Evolutionary conservation across 1,140 invertebrate species (phyloP).

Genomic region (Ylistrum balloti): DNA sequence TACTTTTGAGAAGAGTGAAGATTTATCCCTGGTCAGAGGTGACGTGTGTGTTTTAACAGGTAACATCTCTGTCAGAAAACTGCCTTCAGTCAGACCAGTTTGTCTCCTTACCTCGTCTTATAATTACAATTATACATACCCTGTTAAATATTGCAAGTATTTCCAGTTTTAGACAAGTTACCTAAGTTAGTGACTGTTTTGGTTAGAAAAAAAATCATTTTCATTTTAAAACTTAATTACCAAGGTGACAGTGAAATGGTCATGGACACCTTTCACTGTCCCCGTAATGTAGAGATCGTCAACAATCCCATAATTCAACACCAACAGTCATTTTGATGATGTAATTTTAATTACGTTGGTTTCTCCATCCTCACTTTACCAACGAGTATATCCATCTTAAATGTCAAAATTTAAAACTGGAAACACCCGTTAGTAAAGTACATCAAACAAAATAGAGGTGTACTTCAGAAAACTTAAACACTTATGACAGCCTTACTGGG

Average conservation of each 20-base stretch:
- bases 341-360: constrained; percentile 1
- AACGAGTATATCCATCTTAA: neutral
- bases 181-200: neutral
- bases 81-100: neutral
- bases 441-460: neutral
- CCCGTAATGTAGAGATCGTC: neutral
- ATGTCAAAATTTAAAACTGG: constrained; percentile 4
- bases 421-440: constrained; percentile 6
- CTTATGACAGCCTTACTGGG: neutral
- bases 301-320: too few relatives aligned
- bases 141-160: neutral
- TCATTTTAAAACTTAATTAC: constrained; percentile 40
- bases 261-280: neutral
- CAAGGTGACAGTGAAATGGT: neutral
- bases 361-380: neutral
- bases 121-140: constrained; percentile 31
- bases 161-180: constrained; percentile 17
- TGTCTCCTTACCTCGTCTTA: neutral
- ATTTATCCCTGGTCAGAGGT: neutral
- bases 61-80: neutral
- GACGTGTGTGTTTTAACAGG: neutral
- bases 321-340: constrained; percentile 30
- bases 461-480: constrained; percentile 24
- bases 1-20: constrained; percentile 15
- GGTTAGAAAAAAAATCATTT: constrained; percentile 18